Evolutionary conservation across 2,797 vertebrate genomes (phyloP), one percentile per base, ranked within the genome.

Genomic region (Malacoraja senta): DNA sequence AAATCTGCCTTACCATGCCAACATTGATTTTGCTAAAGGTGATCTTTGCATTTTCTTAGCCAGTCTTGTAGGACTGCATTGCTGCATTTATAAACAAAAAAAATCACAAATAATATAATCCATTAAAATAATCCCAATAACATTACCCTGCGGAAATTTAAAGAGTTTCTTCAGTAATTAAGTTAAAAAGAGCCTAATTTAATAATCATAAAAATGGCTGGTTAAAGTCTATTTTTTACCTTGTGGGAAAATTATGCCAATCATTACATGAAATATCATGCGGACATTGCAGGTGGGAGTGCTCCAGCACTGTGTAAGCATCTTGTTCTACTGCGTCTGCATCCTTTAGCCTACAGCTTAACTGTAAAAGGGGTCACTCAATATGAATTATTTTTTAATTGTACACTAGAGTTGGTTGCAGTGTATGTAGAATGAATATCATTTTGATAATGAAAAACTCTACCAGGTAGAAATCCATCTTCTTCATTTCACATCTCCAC

Each of bases 1-100:
- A 92, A 35, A 19, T 24, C 29, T 58, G 68, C 21, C 29, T 92
- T 92, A 92, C 90, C 90, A 53, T 74, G 90, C 71, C 65, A 92
- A 26, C 35, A 53, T 58, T 10, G 71, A 53, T 76, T 92, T 92
- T 71, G 72, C 90, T 74, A 71, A 53, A 19, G 24, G 15, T 44
- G 71, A 53, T 17, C 26, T 92, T 1, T 44, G 24, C 29, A 2
- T 24, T 53, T 74, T 91, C 44, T 68, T 53, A 6, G 38, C 0
- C 90, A 29, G 53, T 29, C 35, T 76, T 58, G 38, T n/a, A 53
- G 90, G 21, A 29, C 26, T 92, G 38, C 12, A 12, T 74, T 92
- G 35, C 90, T 76, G 38, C 35, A 76, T 92, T 91, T 13, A 32
- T 38, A 76, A 58, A 24, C 38, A 76, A 76, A 24, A 74, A 19